Evolutionary conservation across 2,797 vertebrate species (phyloP), one percentile per base, ranked within the genome.

Genomic region (Psittacula echo): DNA sequence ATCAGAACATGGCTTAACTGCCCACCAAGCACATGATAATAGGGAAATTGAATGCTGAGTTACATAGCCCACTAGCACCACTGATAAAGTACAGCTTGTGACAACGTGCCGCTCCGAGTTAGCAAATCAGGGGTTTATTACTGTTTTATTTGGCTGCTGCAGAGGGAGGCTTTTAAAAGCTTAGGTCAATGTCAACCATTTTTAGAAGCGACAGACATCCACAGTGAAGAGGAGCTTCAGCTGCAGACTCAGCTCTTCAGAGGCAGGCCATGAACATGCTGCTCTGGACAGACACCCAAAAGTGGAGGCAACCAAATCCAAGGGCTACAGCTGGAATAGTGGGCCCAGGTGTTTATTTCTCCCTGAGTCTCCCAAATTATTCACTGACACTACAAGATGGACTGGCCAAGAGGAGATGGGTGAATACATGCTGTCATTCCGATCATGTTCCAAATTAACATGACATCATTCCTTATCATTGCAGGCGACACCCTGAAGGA

Each of bases 81-180:
- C 73, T 21, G 58, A 56, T 87, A 62, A 78, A 86, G 60, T 39
- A 58, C 71, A 91, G 83, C 77, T 88, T 87, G 80, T 76, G 80
- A 76, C 87, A 93, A 60, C 77, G 13, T 7, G 13, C 64, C 71
- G 75, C 91, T 90, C 61, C 1, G 2, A 67, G 83, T 54, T 58
- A 77, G 80, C 67, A 71, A 87, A 92, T 50, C 91, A 82, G 89
- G 56, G 37, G 1, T 73, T 64, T 71, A 74, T 11, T 77, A 79
- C 65, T 87, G 11, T 89, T 89, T 84, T 42, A 86, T 90, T 77
- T 87, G 90, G 56, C 85, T 91, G 65, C 74, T 88, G 77, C 80
- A 86, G 67, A 93, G 51, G 74, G 70, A 95, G 82, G 64, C 2
- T 0, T 81, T 88, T 88, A 78, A 87, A 84, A 84, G 83, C 60